These are phyloP conservation scores for Eumerus sabulonum DNA, from an alignment of 2,888 invertebrate species.

Conservation along the genomic window DNA sequence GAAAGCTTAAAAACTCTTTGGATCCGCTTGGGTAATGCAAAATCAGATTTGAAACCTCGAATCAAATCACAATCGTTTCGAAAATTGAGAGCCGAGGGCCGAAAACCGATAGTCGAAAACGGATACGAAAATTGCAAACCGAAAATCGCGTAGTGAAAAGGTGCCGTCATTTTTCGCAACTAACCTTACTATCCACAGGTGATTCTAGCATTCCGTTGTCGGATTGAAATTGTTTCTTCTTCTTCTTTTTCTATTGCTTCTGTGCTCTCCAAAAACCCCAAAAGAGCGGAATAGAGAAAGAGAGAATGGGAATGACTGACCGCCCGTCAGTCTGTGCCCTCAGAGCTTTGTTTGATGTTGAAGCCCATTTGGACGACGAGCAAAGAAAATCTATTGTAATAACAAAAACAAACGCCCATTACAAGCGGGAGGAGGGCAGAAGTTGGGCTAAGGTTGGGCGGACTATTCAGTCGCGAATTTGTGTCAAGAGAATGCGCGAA, in stretches of 20 bases:
- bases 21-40: no score
- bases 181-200: constrained; percentile 47
- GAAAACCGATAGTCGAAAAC: no score
- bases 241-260: no score
- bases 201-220: constrained; percentile 41
- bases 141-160: constrained; percentile 18
- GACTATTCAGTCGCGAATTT: constrained; percentile 31
- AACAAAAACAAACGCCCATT: constrained; percentile 29
- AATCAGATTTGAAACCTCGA: no score
- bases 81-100: no score
- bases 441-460: no score
- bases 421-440: constrained; percentile 42
- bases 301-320: constrained; percentile 29
- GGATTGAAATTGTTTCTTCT: constrained; percentile 1
- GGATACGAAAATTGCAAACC: no score
- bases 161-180: constrained; percentile 39
- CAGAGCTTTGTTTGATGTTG: constrained; percentile 22
- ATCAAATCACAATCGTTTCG: no score
- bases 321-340: constrained; percentile 20
- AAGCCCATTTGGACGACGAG: no score
- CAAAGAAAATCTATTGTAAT: constrained; percentile 1
- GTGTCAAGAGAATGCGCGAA: constrained; percentile 65
- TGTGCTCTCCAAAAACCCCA: not conserved
- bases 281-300: constrained; percentile 4
- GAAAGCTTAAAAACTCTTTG: no score